Percentiles rank a stretch among this genome's conserved stretches.
Conservation (phyloP, 2,888 invertebrate genomes). For the Netelia inedita region DNA sequence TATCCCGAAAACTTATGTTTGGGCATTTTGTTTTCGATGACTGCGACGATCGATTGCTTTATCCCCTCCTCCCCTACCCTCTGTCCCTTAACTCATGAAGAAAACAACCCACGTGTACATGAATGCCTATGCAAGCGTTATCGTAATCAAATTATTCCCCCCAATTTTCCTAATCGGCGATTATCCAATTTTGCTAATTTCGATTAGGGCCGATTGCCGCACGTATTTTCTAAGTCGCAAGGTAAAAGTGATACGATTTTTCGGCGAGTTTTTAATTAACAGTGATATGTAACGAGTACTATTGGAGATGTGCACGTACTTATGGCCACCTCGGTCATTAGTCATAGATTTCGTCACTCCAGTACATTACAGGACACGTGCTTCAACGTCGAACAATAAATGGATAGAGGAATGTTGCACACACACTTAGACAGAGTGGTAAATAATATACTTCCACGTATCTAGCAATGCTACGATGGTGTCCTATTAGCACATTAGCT, state of each 20-base stretch:
- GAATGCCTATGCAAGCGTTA: too few species aligned
- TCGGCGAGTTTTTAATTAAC: neutral
- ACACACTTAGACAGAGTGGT: neutral
- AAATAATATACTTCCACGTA: neutral
- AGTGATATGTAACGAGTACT: too few species aligned
- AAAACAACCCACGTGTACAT: too few species aligned
- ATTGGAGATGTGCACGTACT: neutral
- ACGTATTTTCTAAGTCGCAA: neutral
- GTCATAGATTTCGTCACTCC: neutral
- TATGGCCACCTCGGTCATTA: neutral
- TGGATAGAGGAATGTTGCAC: neutral
- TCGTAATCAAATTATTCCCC: too few species aligned
- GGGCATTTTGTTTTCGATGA: too few species aligned
- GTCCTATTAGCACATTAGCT: conserved; percentile 28
- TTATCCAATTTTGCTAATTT: neutral
- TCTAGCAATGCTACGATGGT: conserved; percentile 14
- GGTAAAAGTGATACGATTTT: neutral
- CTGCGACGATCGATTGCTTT: too few species aligned
- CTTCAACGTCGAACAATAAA: neutral
- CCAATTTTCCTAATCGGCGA: too few species aligned
- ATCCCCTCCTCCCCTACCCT: too few species aligned
- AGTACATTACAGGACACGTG: neutral
- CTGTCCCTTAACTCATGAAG: too few species aligned
- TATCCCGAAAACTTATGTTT: neutral
- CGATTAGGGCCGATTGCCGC: neutral